phyloP scores from a whole-genome alignment of 2,797 vertebrate genomes.

The Anableps anableps region DNA sequence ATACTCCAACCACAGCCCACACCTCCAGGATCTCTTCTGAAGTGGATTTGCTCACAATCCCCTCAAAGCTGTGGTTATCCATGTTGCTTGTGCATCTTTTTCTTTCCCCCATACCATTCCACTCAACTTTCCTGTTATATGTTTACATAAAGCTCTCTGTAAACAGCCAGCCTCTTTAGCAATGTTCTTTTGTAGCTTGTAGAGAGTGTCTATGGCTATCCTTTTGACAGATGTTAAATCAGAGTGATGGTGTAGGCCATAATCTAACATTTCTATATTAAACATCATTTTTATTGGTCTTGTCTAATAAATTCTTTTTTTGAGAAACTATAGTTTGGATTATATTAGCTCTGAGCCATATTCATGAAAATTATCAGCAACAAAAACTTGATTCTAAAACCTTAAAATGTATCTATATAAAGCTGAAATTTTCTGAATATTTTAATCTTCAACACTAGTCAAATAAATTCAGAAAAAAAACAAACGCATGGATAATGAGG shows the following conservation, averaged over 20 bases:
- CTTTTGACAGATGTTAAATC: not conserved
- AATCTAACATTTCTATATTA: not conserved
- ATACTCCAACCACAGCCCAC: not conserved
- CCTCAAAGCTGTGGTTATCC: constrained; percentile 1
- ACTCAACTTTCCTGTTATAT: not conserved
- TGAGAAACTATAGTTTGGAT: not conserved
- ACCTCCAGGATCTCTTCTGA: not conserved
- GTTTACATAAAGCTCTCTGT: not conserved
- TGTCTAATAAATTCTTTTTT: not conserved
- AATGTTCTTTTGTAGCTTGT: not conserved
- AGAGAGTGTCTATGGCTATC: not conserved
- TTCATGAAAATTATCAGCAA: not conserved
- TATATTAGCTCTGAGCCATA: not conserved
- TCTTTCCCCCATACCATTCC: not conserved
- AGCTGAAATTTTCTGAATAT: not conserved
- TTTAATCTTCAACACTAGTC: not conserved
- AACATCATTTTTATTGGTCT: not conserved
- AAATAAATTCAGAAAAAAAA: not conserved
- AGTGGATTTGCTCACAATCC: not conserved
- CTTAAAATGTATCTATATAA: not conserved
- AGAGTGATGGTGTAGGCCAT: not conserved
- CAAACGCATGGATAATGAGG: no score
- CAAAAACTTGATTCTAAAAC: not conserved
- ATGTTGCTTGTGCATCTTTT: not conserved
- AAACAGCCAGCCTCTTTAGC: not conserved